Evolutionary conservation across 2,888 invertebrate species (phyloP).

Genomic region (Trypoxylon attenuatum): DNA sequence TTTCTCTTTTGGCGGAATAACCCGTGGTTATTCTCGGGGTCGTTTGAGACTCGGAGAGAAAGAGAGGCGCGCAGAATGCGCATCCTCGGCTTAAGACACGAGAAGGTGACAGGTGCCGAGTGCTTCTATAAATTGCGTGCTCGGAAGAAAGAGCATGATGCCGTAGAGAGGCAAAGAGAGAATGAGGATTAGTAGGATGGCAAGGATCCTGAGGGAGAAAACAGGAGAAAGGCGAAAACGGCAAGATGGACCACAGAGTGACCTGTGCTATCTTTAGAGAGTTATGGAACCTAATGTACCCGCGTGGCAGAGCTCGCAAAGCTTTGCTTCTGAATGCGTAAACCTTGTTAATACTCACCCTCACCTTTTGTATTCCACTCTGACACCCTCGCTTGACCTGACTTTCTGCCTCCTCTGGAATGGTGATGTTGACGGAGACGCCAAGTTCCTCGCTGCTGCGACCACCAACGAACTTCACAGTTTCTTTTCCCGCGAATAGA

Average conservation of each 20-base stretch:
- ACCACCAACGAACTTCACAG: no score
- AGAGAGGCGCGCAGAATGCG: background rate
- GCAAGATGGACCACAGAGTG: conserved; percentile 14
- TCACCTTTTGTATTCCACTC: no score
- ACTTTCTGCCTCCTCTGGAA: no score
- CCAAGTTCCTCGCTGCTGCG: no score
- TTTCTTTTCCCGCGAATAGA: no score
- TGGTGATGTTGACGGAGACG: no score
- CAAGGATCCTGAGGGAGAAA: background rate
- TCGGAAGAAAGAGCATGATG: conserved; percentile 37
- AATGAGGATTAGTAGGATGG: background rate
- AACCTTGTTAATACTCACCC: background rate
- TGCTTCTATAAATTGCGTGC: conserved; percentile 65
- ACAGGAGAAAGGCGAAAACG: background rate
- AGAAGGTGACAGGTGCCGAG: conserved; percentile 68
- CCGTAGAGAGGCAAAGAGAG: conserved; percentile 28
- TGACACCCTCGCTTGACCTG: no score
- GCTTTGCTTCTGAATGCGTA: background rate
- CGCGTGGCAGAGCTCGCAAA: background rate
- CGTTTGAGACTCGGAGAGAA: conserved; percentile 6
- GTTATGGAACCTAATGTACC: conserved; percentile 23
- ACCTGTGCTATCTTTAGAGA: conserved; percentile 55
- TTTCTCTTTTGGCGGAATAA: conserved; percentile 1
- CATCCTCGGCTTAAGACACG: conserved; percentile 29
- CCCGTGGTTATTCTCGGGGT: conserved; percentile 38